These are phyloP conservation scores for Zonotrichia leucophrys DNA, from an alignment of 2,113 vertebrate genomes.

Conservation along the genomic window DNA sequence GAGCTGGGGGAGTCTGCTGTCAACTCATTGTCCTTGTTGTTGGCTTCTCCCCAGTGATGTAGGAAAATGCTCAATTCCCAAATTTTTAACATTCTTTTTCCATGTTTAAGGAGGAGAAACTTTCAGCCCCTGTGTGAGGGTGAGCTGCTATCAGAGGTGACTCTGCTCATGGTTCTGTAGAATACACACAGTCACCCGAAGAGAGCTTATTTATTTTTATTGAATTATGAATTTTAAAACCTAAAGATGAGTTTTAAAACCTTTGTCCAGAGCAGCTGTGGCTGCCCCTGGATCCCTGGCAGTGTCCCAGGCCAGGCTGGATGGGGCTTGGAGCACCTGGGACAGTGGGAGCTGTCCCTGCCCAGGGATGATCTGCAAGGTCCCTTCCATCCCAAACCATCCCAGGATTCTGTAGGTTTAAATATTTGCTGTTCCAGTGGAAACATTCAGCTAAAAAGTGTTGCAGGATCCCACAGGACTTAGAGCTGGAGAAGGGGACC, in stretches of 20 bases:
- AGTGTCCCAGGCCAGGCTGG: not conserved
- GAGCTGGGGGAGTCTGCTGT: not conserved
- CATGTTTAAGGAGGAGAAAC: not conserved
- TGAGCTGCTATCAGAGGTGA: not conserved
- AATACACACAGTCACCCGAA: not conserved
- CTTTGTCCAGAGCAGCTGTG: not conserved
- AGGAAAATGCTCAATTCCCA: not conserved
- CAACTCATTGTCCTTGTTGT: not conserved
- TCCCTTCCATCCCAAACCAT: not conserved
- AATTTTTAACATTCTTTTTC: not conserved
- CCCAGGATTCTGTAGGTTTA: not conserved
- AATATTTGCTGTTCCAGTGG: not conserved
- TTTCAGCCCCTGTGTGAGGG: accelerated
- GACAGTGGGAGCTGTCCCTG: not conserved
- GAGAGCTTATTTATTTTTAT: not conserved
- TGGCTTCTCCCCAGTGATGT: not conserved
- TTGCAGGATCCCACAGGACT: not conserved
- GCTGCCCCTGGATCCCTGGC: not conserved
- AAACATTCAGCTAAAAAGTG: not conserved
- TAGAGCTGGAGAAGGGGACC: not conserved
- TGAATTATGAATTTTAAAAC: not conserved
- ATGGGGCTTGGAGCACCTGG: not conserved
- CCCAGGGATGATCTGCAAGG: not conserved
- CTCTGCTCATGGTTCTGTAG: not conserved
- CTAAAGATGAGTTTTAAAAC: not conserved